These are phyloP conservation scores for Ibidorhyncha struthersii DNA, from an alignment of 2,113 vertebrate species.

Conservation along the genomic window DNA sequence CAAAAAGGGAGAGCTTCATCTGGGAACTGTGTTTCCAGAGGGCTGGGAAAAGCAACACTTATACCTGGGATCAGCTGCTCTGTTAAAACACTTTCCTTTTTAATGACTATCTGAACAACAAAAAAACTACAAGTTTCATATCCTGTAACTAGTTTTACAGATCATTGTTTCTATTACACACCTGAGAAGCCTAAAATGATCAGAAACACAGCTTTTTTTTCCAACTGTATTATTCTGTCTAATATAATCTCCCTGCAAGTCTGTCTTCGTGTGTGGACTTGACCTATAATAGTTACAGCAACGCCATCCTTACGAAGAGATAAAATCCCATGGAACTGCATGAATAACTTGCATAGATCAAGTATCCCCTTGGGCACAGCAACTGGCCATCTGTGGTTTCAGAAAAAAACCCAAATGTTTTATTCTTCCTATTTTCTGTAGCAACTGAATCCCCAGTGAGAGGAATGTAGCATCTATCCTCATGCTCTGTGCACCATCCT, in stretches of 20 bases:
- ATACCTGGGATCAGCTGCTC: too few relatives aligned
- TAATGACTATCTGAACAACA: background rate
- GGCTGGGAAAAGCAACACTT: background rate
- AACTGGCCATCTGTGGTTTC: background rate
- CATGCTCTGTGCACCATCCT: rapidly evolving
- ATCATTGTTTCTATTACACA: background rate
- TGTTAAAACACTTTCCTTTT: background rate
- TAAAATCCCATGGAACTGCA: background rate
- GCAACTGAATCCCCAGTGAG: background rate
- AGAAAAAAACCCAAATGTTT: background rate
- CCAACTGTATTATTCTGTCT: background rate
- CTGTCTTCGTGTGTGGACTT: background rate
- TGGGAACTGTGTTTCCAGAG: background rate
- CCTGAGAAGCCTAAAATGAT: background rate
- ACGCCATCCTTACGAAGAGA: background rate
- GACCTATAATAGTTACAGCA: background rate
- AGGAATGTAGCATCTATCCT: background rate
- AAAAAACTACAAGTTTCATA: background rate
- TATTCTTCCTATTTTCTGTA: background rate
- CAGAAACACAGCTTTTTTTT: background rate
- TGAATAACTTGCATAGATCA: background rate
- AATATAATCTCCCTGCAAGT: background rate
- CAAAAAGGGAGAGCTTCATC: background rate
- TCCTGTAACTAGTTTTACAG: background rate
- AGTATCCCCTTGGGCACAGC: background rate